Conservation (phyloP, 2,797 vertebrate species). For the Anguilla anguilla region DNA sequence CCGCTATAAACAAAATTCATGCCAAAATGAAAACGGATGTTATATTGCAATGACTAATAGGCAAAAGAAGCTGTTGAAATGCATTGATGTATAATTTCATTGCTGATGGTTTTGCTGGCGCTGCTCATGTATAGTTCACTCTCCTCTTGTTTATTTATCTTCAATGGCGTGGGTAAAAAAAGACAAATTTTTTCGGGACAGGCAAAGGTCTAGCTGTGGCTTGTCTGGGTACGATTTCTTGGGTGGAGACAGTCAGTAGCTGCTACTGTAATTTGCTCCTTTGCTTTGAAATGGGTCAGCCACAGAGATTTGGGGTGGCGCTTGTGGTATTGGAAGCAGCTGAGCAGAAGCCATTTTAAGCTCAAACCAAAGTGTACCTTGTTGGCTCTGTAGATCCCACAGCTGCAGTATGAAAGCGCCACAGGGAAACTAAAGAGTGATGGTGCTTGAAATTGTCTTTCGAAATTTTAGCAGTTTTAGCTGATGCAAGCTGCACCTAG, state of each 20-base stretch:
- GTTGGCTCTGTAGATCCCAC: neutral
- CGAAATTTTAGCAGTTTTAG: neutral
- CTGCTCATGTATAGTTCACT: neutral
- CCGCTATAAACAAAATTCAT: neutral
- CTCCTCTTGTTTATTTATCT: neutral
- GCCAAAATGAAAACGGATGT: neutral
- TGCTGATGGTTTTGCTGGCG: neutral
- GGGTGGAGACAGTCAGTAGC: neutral
- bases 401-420: neutral
- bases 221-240: neutral
- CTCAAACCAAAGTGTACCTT: neutral
- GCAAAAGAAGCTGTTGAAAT: neutral
- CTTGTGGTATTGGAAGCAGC: conserved; percentile 1
- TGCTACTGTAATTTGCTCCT: neutral
- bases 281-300: neutral
- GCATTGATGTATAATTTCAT: neutral
- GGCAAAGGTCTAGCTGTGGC: neutral
- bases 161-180: neutral
- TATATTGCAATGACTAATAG: neutral
- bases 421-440: neutral
- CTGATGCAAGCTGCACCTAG: neutral
- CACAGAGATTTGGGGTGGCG: neutral
- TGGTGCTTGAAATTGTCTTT: neutral
- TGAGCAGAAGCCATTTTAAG: conserved; percentile 1
- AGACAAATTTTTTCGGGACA: neutral